Evolutionary conservation across 2,888 invertebrate genomes (phyloP).

Genomic region (Eudasyphora cyanicolor): DNA sequence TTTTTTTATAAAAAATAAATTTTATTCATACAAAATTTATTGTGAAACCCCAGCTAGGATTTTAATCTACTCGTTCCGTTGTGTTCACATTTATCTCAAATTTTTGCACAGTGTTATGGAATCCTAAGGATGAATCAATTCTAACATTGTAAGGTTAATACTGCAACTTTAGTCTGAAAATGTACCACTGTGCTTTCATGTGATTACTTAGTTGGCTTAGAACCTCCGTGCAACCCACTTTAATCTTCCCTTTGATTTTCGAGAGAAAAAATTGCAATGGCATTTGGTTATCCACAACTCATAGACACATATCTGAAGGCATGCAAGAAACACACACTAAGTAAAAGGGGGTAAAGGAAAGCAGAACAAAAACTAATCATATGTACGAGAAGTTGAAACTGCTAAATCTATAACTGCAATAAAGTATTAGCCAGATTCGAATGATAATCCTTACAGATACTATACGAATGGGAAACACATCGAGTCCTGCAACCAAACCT

Average conservation of each 20-base stretch:
- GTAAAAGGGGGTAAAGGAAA: background rate
- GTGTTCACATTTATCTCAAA: too few relatives aligned
- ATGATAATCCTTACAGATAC: slow-evolving; percentile 46
- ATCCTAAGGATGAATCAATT: too few relatives aligned
- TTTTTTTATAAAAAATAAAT: too few relatives aligned
- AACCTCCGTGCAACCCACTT: background rate
- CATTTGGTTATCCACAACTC: slow-evolving; percentile 49
- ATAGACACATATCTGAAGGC: slow-evolving; percentile 33
- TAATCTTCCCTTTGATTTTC: background rate
- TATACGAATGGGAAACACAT: background rate
- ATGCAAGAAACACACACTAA: background rate
- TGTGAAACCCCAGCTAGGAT: too few relatives aligned
- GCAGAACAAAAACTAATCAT: slow-evolving; percentile 9
- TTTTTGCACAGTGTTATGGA: too few relatives aligned
- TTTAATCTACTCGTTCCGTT: too few relatives aligned
- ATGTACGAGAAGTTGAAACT: slow-evolving; percentile 1
- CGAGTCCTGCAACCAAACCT: background rate
- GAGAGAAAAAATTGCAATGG: slow-evolving; percentile 36
- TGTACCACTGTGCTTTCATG: background rate
- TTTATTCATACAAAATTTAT: too few relatives aligned
- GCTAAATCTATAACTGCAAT: slow-evolving; percentile 49
- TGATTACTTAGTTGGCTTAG: background rate
- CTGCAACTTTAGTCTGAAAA: too few relatives aligned
- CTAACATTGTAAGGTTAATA: too few relatives aligned
- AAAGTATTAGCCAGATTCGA: slow-evolving; percentile 53